These are phyloP conservation scores for Myzus persicae DNA, from an alignment of 1,140 invertebrate genomes.

Conservation along the genomic window DNA sequence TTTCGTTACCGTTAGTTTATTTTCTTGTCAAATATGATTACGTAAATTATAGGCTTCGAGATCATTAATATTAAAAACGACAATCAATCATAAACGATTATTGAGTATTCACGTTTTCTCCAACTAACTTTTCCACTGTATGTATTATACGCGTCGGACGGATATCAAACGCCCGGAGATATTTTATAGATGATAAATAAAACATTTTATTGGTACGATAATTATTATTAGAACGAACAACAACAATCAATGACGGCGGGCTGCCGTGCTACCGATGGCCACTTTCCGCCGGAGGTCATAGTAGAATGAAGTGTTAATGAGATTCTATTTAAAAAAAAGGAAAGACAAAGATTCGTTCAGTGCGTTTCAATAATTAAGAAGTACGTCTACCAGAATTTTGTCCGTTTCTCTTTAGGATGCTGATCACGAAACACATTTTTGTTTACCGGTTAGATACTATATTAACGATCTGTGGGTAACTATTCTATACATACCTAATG, in stretches of 20 bases:
- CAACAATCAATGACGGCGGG: background rate
- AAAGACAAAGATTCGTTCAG: background rate
- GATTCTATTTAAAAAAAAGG: background rate
- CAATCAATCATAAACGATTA: slow-evolving; percentile 26
- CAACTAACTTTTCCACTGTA: background rate
- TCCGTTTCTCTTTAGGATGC: background rate
- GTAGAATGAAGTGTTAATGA: slow-evolving; percentile 33
- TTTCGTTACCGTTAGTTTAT: background rate
- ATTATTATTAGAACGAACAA: slow-evolving; percentile 36
- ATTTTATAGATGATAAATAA: slow-evolving; percentile 25
- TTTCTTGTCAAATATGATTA: slow-evolving; percentile 4
- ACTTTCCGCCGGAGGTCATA: background rate
- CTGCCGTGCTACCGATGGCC: slow-evolving; percentile 3
- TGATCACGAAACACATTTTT: slow-evolving; percentile 10
- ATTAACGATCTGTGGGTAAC: background rate
- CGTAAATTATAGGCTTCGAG: background rate
- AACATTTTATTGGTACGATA: slow-evolving; percentile 19
- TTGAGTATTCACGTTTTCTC: background rate
- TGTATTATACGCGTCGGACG: background rate
- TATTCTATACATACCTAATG: background rate
- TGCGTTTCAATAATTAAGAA: slow-evolving; percentile 26
- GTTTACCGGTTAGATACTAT: background rate
- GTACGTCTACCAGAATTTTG: background rate
- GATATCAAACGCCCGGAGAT: slow-evolving; percentile 26
- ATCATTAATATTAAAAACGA: background rate